Evolutionary conservation across 2,888 invertebrate genomes (phyloP), one percentile per base, ranked within the genome.

Genomic region (Homarus gammarus): DNA sequence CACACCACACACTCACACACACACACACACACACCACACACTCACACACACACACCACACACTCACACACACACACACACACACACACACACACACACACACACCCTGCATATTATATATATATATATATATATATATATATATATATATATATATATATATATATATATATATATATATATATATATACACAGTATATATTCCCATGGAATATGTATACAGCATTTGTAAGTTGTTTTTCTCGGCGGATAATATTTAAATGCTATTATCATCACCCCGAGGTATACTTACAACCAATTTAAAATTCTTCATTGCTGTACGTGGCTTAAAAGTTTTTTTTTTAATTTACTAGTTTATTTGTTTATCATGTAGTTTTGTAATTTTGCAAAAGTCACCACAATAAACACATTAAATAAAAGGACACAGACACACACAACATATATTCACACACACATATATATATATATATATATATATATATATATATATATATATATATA

Each of bases 401-500:
- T n/a, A n/a, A n/a, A n/a, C n/a, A n/a, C n/a, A n/a, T n/a, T n/a
- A n/a, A n/a, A n/a, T n/a, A n/a, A n/a, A n/a, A n/a, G n/a, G n/a
- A 44, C 44, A 44, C 44, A 44, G 6, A 44, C 44, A 44, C 44
- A 44, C 44, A 44, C 44, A 44, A 44, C 44, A 70, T 70, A 70
- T 70, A 72, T 33, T 12, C 6, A 72, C 36, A 72, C 36, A 72
- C 36, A 72, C 36, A 72, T 36, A 70, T 31, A 70, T 31, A 70
- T 70, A 68, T 68, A 70, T 70, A 70, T 31, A 70, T 70, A 70
- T 70, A 70, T 64, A 82, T 82, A 64, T 82, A 82, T 64, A 82
- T 68, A 64, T 40, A 64, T 64, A 68, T 68, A 73, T 84, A 73
- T 84, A 40, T 85, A 51, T 84, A 73, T 85, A 73, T 85, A 51